Conservation (phyloP, 2,797 vertebrate species). For the Botia almorhae region DNA sequence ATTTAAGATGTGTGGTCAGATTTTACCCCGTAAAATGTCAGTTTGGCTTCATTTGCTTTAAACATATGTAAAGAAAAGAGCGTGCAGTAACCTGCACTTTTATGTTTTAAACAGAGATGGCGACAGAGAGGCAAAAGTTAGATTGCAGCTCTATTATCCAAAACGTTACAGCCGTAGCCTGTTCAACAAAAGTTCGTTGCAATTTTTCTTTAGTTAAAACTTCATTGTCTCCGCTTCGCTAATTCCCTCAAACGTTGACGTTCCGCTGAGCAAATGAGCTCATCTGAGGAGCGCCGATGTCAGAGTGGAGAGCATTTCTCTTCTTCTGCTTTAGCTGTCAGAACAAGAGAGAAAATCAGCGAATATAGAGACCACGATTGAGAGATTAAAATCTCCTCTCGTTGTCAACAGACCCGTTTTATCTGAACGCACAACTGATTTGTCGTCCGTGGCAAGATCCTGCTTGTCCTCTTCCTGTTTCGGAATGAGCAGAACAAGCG, state of each 20-base stretch:
- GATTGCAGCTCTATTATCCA: background rate
- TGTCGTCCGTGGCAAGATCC: constrained; percentile 18
- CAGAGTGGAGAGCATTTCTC: constrained; percentile 21
- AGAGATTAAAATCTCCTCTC: constrained; percentile 13
- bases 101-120: no score
- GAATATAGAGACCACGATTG: constrained; percentile 42
- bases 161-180: background rate
- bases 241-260: constrained; percentile 35
- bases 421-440: constrained; percentile 7
- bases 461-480: background rate
- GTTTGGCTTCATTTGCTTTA: no score
- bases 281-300: constrained; percentile 26
- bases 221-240: background rate
- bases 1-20: no score
- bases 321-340: constrained; percentile 38
- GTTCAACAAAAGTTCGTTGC: background rate
- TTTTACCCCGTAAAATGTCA: no score
- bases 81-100: no score
- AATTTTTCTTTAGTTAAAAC: constrained; percentile 4
- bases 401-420: constrained; percentile 33
- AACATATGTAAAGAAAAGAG: no score
- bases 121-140: no score
- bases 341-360: constrained; percentile 37
- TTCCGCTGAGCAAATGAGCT: constrained; percentile 47
- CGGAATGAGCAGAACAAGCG: background rate